Evolutionary conservation across 2,888 invertebrate species (phyloP), one percentile per base, ranked within the genome.

Genomic region (Melikaiella ostensackeni): DNA sequence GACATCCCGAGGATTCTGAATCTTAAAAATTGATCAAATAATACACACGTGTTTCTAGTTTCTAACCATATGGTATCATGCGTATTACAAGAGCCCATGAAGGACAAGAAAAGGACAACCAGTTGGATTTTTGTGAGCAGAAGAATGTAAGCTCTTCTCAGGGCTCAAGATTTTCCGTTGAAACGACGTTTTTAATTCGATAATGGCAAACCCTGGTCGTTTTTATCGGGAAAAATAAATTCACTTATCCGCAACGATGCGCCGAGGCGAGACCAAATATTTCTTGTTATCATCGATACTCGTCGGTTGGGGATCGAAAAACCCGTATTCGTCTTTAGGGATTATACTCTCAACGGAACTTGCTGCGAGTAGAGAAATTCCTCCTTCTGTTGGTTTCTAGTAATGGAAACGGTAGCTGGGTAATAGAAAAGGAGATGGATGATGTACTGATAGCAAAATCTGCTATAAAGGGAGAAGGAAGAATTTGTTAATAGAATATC

Each of bases 261-360:
- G 46, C 70, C 33, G 70, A 70, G 70, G 70, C 70, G 70, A 70
- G 70, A 70, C 70, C 33, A 70, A 70, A 70, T 70, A 70, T 70
- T 70, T 70, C 70, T 70, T 70, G 70, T 70, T 70, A 70, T 70
- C 70, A 70, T 70, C 70, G 70, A 70, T 70, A 70, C 46, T 30
- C 70, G n/a, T 42, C 46, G 70, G 66, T 50, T 66, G 70, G 30
- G 30, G 50, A 30, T 33, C 24, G 70, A 70, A 70, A 70, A 70
- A 50, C 70, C n/a, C 70, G 70, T 33, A 70, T 70, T 70, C 70
- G 50, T 70, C 70, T 70, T 70, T 33, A n/a, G 70, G 70, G 70
- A 70, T 70, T 70, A 70, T 70, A 42, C 30, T 42, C n/a, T 46
- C 30, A 63, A 63, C 35, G 70, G 70, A 70, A 70, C 50, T 27